Evolutionary conservation across 2,888 invertebrate genomes (phyloP).

Genomic region (Toxonevra muliebris): DNA sequence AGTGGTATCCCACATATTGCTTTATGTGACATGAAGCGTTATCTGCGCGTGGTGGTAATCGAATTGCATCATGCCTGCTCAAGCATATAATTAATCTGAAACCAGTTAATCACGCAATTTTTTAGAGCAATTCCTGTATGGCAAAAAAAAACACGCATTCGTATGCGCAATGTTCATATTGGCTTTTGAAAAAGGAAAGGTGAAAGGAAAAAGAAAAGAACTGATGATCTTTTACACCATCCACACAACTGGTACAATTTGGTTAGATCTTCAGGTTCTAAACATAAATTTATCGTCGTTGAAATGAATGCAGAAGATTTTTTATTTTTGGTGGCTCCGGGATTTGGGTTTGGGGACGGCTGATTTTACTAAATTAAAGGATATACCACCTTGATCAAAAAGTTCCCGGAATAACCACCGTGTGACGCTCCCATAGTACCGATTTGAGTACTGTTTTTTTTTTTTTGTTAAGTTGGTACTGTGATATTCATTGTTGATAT

Average conservation of each 20-base stretch:
- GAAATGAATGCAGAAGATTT: conserved; percentile 35
- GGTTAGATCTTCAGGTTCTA: conserved; percentile 31
- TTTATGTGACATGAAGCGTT: conserved; percentile 42
- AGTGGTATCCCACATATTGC: conserved; percentile 32
- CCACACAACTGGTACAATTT: conserved; percentile 38
- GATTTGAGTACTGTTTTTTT: too few relatives aligned
- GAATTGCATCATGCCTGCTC: conserved; percentile 38
- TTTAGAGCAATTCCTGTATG: conserved; percentile 40
- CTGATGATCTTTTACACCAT: conserved; percentile 34
- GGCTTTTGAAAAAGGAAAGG: conserved; percentile 25
- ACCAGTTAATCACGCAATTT: conserved; percentile 34
- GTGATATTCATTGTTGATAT: too few relatives aligned
- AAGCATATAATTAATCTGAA: conserved; percentile 32
- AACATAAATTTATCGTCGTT: conserved; percentile 34
- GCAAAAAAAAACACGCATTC: conserved; percentile 41
- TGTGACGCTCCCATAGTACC: too few relatives aligned
- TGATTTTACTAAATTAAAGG: too few relatives aligned
- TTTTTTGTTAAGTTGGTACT: too few relatives aligned
- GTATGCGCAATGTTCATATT: conserved; percentile 39
- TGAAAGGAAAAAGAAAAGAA: conserved; percentile 37
- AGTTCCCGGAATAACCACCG: too few relatives aligned
- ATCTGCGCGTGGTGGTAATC: conserved; percentile 38
- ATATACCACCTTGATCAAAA: too few relatives aligned
- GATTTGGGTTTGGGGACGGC: too few relatives aligned
- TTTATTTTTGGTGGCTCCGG: too few relatives aligned